A percentile compares a stretch with the other conserved stretches of the same genome.
phyloP scores from a whole-genome alignment of 2,888 invertebrate genomes.

The Dryobota labecula region DNA sequence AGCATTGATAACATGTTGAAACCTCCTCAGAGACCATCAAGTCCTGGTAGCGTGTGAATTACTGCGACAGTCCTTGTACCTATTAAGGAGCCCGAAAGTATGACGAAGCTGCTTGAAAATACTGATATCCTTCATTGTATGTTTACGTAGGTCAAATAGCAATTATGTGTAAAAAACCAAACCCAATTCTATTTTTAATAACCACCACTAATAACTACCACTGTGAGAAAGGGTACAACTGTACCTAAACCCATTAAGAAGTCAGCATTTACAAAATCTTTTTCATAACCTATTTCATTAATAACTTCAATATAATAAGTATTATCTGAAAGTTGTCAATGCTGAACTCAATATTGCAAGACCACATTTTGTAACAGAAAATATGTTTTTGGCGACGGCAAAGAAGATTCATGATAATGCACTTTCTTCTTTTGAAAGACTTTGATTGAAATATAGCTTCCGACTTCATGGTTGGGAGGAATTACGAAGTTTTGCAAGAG shows the following conservation, averaged over 20 bases:
- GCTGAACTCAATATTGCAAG: background rate
- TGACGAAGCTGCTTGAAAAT: background rate
- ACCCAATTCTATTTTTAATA: too few species aligned
- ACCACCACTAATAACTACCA: too few species aligned
- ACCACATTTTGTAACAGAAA: slow-evolving; percentile 1
- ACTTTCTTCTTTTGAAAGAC: slow-evolving; percentile 33
- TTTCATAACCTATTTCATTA: background rate
- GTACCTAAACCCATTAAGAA: background rate
- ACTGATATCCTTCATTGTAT: background rate
- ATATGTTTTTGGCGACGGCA: slow-evolving; percentile 1
- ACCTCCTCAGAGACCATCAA: background rate
- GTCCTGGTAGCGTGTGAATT: background rate
- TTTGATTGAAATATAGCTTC: slow-evolving; percentile 38
- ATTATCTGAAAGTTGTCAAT: background rate
- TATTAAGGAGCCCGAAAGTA: background rate
- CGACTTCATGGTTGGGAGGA: background rate
- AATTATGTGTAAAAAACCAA: background rate
- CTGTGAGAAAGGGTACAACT: background rate
- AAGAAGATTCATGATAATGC: slow-evolving; percentile 44
- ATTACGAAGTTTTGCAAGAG: background rate
- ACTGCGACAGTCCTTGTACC: background rate
- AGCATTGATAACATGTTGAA: background rate
- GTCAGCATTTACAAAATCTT: background rate
- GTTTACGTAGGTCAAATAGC: background rate
- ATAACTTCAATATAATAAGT: too few species aligned